Percentiles rank a stretch among this genome's conserved stretches.
Conservation (phyloP, 2,113 vertebrate species). For the Oryzias melastigma region DNA sequence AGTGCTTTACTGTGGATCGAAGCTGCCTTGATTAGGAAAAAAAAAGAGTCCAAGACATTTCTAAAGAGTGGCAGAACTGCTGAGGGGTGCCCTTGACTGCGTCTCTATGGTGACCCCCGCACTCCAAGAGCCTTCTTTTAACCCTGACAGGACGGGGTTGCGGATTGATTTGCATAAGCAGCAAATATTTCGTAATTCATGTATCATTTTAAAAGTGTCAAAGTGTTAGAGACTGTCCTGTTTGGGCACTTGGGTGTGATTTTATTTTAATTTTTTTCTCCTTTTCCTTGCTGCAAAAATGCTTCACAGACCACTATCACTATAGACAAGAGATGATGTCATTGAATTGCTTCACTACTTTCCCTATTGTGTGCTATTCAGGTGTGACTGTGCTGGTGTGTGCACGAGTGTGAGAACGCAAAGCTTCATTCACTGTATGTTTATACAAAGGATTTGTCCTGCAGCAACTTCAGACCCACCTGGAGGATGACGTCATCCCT, state of each 20-base stretch:
- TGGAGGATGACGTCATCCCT: constrained; percentile 22
- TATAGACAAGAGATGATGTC: constrained; percentile 66
- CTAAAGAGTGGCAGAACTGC: constrained; percentile 45
- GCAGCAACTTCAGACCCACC: constrained; percentile 64
- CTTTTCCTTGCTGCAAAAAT: constrained; percentile 20
- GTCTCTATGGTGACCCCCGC: constrained; percentile 23
- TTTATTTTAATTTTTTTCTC: constrained; percentile 26
- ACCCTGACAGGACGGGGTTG: constrained; percentile 38
- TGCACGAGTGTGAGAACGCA: constrained; percentile 31
- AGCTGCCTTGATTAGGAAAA: constrained; percentile 55
- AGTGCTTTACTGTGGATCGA: constrained; percentile 56
- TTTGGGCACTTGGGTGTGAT: constrained; percentile 27
- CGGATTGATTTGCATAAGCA: constrained; percentile 42
- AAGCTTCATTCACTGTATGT: constrained; percentile 67
- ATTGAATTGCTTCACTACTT: constrained; percentile 47
- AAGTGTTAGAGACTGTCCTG: constrained; percentile 9
- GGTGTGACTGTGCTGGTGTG: constrained; percentile 52
- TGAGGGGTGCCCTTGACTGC: constrained; percentile 27
- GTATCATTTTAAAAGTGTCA: neutral
- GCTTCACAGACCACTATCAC: constrained; percentile 36
- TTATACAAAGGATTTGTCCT: constrained; percentile 59
- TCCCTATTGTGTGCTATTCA: constrained; percentile 54
- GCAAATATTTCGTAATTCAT: constrained; percentile 41
- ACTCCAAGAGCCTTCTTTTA: constrained; percentile 33
- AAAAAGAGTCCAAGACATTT: constrained; percentile 47